These are phyloP conservation scores for Nineta flava DNA, from an alignment of 2,888 invertebrate genomes.

Conservation along the genomic window DNA sequence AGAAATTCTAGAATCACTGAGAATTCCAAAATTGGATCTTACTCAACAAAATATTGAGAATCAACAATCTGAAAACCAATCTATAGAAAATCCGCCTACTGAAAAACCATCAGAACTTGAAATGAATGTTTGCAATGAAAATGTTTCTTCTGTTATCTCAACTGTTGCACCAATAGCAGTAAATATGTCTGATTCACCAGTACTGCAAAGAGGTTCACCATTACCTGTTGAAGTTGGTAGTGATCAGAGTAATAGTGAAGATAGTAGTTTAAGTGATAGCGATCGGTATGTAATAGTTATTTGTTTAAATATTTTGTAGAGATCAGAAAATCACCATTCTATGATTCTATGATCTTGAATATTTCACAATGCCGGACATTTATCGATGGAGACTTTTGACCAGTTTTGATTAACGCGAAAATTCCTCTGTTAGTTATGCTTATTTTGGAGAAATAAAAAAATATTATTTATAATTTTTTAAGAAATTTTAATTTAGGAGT, in stretches of 20 bases:
- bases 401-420: no score
- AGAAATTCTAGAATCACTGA: slow-evolving; percentile 28
- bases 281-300: slow-evolving; percentile 28
- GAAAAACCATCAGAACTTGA: slow-evolving; percentile 11
- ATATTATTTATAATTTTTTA: no score
- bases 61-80: slow-evolving; percentile 8
- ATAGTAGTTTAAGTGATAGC: slow-evolving; percentile 60
- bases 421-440: no score
- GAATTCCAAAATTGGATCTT: neutral
- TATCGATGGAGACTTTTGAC: no score
- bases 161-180: neutral
- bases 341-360: neutral
- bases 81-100: slow-evolving; percentile 23
- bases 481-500: no score
- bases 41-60: slow-evolving; percentile 19
- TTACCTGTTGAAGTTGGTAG: slow-evolving; percentile 23
- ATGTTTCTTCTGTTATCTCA: slow-evolving; percentile 10
- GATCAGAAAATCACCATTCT: neutral
- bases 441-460: no score
- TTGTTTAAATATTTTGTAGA: no score
- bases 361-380: neutral
- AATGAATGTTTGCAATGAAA: slow-evolving; percentile 25
- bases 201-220: slow-evolving; percentile 16
- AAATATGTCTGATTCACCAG: slow-evolving; percentile 3
- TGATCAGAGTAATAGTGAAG: slow-evolving; percentile 58